Evolutionary conservation across 2,888 invertebrate genomes (phyloP).

Genomic region (Stratiomys singularior): DNA sequence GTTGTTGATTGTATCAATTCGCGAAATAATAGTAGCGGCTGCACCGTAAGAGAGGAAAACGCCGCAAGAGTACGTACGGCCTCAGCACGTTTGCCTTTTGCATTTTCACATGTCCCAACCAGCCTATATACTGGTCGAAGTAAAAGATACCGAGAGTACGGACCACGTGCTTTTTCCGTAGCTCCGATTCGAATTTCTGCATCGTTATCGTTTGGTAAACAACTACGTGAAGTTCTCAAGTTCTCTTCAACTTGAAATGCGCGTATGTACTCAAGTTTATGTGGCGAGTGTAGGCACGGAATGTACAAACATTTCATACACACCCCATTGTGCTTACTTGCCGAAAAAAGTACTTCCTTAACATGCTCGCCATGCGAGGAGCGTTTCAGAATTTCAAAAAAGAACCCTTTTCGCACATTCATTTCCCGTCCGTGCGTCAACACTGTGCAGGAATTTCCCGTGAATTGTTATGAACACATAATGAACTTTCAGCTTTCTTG

Average conservation of each 20-base stretch:
- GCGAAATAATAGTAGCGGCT: not conserved
- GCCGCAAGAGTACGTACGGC: not conserved
- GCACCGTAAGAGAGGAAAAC: not conserved
- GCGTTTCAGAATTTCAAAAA: no score
- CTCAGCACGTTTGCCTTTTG: not conserved
- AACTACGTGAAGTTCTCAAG: slow-evolving; percentile 2
- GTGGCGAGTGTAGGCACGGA: no score
- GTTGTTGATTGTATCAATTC: not conserved
- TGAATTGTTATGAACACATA: no score
- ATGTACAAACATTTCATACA: no score
- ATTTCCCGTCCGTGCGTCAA: no score
- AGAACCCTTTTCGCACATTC: no score
- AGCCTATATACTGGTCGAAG: not conserved
- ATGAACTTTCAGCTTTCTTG: no score
- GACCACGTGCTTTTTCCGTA: slow-evolving; percentile 1
- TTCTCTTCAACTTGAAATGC: not conserved
- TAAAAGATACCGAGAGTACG: not conserved
- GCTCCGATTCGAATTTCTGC: slow-evolving; percentile 7
- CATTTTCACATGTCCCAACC: not conserved
- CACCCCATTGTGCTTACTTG: no score
- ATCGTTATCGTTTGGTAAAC: not conserved
- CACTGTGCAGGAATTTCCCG: no score
- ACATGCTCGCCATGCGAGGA: no score
- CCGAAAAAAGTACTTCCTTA: no score
- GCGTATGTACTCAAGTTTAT: not conserved